Base-by-base conservation (phyloP, 2,888 invertebrate species). In the Andrena bicolor region DNA sequence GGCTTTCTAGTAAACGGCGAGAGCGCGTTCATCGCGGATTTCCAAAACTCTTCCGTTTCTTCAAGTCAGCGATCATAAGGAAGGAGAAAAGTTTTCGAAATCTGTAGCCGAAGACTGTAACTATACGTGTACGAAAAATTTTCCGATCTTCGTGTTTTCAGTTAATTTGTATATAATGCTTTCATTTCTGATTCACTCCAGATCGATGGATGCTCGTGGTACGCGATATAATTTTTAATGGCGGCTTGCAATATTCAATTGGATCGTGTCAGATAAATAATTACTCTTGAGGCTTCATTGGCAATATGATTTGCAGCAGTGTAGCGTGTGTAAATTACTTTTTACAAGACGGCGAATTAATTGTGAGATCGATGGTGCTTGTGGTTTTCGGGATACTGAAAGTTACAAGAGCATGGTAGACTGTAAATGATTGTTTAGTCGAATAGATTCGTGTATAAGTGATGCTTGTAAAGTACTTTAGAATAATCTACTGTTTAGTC, bases 81-180 rank as follows among this genome's bases (percentile, higher is more conserved):
- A 20, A 74, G 7, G 23, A 41, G 49, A 70, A 26, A 51, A 66
- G 77, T 76, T 82, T 80, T 80, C 20, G 51, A 72, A 78, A 78
- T 64, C 70, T 64, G 48, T 66, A 63, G 56, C 48, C 23, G 53
- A 70, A 82, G 63, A 75, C 70, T 74, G 72, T 66, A 64, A 73
- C 20, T 80, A 70, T 77, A 26, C 53, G 41, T 53, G 41, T 49
- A 72, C 41, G 80, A 53, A 73, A 58, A 41, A n/a, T 80, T 20
- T 51, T 23, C 53, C 20, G 41, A 20, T 53, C n/a, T 53, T 53
- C 53, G 53, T 53, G 53, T 53, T 53, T 8, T 20, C 23, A 10
- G 53, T 53, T 53, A 53, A 53, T 53, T 53, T 53, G 53, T 53
- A 53, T 8, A 53, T 53, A 53, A 20, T 20, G 7, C 7, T 51